Evolutionary conservation across 2,888 invertebrate species (phyloP), one percentile per base, ranked within the genome.

Genomic region (Phyllotreta striolata): DNA sequence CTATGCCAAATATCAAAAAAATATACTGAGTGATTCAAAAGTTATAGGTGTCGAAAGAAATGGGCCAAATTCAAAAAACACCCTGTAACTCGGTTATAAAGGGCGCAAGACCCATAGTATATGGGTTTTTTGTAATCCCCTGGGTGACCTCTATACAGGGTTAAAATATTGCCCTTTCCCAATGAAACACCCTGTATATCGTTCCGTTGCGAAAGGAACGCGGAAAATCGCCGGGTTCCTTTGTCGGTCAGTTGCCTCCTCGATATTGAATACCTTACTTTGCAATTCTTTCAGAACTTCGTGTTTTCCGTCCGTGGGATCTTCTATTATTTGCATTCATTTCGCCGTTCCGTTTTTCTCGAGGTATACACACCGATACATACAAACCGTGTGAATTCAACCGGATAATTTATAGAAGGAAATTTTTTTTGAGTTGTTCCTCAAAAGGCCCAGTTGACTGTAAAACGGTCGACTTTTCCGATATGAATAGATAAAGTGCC

Each of bases 181-280:
- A n/a, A 1, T 9, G 41, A 40, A n/a, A 40, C 41, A n/a, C 9
- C 41, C 9, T 40, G n/a, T 40, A 12, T 12, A 12, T 43, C 13
- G 13, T 12, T 12, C 10, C 43, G 10, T 43, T 43, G 6, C 13
- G 13, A 12, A 12, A 12, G 43, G 10, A 51, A n/a, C 7, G 40
- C 39, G n/a, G 24, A 24, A 24, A 24, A 24, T 13, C 24, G 1
- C 24, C 4, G 4, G 24, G 24, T 24, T 46, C 13, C 46, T 46
- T 56, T 56, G 46, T 44, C 34, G 56, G 56, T 56, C 56, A 46
- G 35, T 44, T 46, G 7, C 56, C 38, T 12, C 43, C 38, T 12
- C 10, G 56, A 56, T 46, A 56, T 56, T 38, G 44, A 56, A 56
- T 56, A 56, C 56, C 56, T 56, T 13, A 56, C n/a, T 56, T 38